Evolutionary conservation across 2,113 vertebrate species (phyloP).

Genomic region (Ciconia stormi): DNA sequence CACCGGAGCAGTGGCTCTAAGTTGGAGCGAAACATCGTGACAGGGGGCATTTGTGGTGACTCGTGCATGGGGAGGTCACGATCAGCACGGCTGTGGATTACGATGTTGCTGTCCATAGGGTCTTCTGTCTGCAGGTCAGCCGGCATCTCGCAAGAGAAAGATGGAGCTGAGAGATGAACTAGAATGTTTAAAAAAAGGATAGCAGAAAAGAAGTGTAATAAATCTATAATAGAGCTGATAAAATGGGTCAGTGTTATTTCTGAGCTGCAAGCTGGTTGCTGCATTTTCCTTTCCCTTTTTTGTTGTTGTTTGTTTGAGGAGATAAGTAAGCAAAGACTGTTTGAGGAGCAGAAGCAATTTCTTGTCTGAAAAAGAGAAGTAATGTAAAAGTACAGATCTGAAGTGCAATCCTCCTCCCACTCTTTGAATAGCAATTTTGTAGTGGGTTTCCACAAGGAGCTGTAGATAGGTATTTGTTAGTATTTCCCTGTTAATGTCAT

Average conservation of each 20-base stretch:
- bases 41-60: neutral
- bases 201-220: neutral
- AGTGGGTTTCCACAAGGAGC: neutral
- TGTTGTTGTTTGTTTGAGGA: neutral
- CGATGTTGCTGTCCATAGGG: neutral
- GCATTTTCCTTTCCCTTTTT: neutral
- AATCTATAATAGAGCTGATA: neutral
- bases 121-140: neutral
- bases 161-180: neutral
- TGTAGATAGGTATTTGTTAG: neutral
- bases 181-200: neutral
- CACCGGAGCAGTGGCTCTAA: neutral
- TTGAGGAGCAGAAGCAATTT: neutral
- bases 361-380: neutral
- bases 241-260: neutral
- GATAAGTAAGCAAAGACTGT: neutral
- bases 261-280: neutral
- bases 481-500: neutral
- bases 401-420: neutral
- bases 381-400: neutral
- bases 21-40: neutral
- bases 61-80: neutral
- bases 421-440: neutral
- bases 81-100: neutral
- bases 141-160: neutral